Percentiles rank a stretch among this genome's conserved stretches.
Conservation (phyloP, 2,888 invertebrate genomes). For the Brenthis hecate region DNA sequence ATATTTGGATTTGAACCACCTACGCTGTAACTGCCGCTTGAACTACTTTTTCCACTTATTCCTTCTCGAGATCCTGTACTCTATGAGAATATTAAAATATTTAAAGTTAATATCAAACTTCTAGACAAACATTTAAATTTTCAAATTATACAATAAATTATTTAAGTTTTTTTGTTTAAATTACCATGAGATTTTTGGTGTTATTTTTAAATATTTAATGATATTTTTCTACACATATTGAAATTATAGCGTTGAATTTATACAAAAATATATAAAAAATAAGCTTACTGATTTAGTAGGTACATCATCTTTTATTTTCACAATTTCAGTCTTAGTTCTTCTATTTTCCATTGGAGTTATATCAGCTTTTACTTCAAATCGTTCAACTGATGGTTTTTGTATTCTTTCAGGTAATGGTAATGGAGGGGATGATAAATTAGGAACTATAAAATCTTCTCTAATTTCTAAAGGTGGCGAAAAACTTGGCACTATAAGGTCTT, state of each 20-base stretch:
- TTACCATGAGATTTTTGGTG: too few species aligned
- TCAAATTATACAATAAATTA: neutral
- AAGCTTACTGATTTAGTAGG: constrained; percentile 57
- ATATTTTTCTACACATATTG: too few species aligned
- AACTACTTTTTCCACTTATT: constrained; percentile 77
- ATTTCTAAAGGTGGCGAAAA: constrained; percentile 83
- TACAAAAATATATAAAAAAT: neutral
- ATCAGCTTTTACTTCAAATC: constrained; percentile 71
- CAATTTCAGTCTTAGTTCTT: constrained; percentile 77
- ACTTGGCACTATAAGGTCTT: constrained; percentile 84
- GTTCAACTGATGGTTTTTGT: constrained; percentile 63
- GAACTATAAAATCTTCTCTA: constrained; percentile 74
- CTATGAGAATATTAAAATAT: constrained; percentile 11
- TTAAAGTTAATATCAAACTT: constrained; percentile 10
- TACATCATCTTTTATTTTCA: constrained; percentile 64
- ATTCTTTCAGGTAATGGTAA: constrained; percentile 70
- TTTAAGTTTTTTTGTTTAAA: neutral
- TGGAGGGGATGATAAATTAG: constrained; percentile 73
- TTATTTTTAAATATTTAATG: too few species aligned
- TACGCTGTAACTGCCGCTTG: constrained; percentile 79
- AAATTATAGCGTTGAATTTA: too few species aligned
- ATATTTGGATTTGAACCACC: constrained; percentile 75
- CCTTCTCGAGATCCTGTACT: constrained; percentile 52
- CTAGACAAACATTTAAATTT: neutral
- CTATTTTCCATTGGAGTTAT: constrained; percentile 64